phyloP scores from a whole-genome alignment of 2,888 invertebrate species.

The Napeogenes inachia region DNA sequence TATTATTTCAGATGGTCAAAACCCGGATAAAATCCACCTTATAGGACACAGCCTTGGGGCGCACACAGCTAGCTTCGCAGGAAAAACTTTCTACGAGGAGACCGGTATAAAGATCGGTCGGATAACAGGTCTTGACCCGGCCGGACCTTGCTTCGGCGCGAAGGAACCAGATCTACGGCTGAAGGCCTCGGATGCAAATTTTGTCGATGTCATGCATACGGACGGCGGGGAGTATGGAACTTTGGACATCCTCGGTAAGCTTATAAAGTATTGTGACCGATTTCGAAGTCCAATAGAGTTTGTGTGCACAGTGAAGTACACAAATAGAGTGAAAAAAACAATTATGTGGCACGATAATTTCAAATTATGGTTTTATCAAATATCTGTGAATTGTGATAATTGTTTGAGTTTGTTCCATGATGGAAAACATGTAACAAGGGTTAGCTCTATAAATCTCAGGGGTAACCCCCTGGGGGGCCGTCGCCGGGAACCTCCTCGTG shows the following conservation, averaged over 20 bases:
- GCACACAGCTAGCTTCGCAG: slow-evolving; percentile 61
- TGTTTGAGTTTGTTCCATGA: too few relatives aligned
- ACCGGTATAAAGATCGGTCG: slow-evolving; percentile 53
- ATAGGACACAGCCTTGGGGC: slow-evolving; percentile 69
- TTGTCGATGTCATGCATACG: slow-evolving; percentile 60
- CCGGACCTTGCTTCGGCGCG: slow-evolving; percentile 65
- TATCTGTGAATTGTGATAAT: too few relatives aligned
- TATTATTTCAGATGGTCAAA: slow-evolving; percentile 45
- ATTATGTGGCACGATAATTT: too few relatives aligned
- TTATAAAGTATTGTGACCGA: background rate
- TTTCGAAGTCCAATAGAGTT: background rate
- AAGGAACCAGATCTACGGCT: slow-evolving; percentile 44
- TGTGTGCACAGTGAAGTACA: background rate
- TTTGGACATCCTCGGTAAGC: slow-evolving; percentile 50
- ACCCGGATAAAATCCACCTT: slow-evolving; percentile 51
- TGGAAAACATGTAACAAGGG: too few relatives aligned
- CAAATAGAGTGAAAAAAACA: too few relatives aligned
- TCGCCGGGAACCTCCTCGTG: too few relatives aligned
- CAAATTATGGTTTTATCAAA: too few relatives aligned
- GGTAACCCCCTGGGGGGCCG: too few relatives aligned
- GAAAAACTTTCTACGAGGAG: slow-evolving; percentile 46
- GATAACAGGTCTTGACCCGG: slow-evolving; percentile 63
- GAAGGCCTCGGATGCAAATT: slow-evolving; percentile 48
- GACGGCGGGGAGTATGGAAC: slow-evolving; percentile 60
- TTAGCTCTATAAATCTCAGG: too few relatives aligned